Conservation (phyloP, 2,113 vertebrate species). For the Poeciliopsis prolifica region DNA sequence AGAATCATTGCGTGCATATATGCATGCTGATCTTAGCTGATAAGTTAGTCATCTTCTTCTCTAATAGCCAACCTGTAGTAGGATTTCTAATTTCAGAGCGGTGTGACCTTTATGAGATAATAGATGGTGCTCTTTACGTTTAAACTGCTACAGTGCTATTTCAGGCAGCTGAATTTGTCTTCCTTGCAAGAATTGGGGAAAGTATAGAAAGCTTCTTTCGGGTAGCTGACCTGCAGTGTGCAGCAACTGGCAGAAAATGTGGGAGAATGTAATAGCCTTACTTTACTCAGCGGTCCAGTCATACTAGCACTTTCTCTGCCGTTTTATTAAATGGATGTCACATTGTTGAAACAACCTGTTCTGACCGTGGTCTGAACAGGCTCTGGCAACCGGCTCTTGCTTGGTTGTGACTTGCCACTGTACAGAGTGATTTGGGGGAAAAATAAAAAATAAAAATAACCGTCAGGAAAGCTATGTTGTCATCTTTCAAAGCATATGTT, state of each 20-base stretch:
- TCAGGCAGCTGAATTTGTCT: not conserved
- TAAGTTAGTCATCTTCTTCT: no score
- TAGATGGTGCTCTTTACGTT: not conserved
- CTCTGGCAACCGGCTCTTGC: not conserved
- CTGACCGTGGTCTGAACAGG: not conserved
- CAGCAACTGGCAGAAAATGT: not conserved
- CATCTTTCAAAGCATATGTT: constrained; percentile 15
- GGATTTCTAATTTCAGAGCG: no score
- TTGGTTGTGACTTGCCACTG: constrained; percentile 40
- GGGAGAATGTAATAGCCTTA: not conserved
- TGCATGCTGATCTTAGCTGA: not conserved
- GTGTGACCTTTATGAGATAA: no score
- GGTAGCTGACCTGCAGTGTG: not conserved
- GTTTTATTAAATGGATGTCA: no score
- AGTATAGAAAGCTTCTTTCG: not conserved
- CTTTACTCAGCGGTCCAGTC: no score
- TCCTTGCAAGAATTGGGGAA: not conserved
- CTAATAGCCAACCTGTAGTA: no score
- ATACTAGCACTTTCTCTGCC: no score
- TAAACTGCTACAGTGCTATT: not conserved
- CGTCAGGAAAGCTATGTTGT: constrained; percentile 9
- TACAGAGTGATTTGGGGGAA: constrained; percentile 2
- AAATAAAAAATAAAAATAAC: not conserved
- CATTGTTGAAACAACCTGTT: not conserved
- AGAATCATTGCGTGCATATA: not conserved